Evolutionary conservation across 2,797 vertebrate species (phyloP).

Genomic region (Merluccius polli): DNA sequence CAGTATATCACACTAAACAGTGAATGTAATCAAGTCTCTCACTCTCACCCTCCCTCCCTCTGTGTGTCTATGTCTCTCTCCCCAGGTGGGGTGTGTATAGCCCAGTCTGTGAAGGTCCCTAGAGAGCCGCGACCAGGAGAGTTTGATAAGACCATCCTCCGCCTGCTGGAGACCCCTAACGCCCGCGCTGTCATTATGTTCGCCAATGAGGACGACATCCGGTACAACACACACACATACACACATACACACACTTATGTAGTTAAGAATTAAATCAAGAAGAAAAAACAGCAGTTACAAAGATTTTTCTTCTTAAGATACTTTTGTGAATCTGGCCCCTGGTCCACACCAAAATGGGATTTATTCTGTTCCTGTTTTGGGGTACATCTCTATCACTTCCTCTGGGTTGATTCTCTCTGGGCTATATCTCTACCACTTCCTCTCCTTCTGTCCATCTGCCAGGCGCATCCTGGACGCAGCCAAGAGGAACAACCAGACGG

Average conservation of each 20-base stretch:
- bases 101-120: constrained; percentile 93
- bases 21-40: constrained; percentile 1
- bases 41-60: constrained; percentile 8
- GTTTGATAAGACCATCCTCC: constrained; percentile 91
- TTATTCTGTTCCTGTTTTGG: background rate
- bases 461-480: constrained; percentile 90
- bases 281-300: no score
- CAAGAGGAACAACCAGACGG: constrained; percentile 87
- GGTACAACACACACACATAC: constrained; percentile 62
- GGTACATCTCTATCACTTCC: background rate
- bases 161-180: constrained; percentile 89
- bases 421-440: no score
- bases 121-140: constrained; percentile 89
- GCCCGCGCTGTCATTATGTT: constrained; percentile 95
- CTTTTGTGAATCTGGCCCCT: no score
- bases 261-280: no score
- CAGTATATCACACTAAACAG: background rate
- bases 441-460: constrained; percentile 21
- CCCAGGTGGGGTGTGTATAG: constrained; percentile 93
- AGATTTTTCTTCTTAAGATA: no score
- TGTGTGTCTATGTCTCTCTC: constrained; percentile 1
- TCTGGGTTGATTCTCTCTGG: background rate
- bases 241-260: constrained; percentile 9
- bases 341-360: no score
- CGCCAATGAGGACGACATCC: constrained; percentile 95